Evolutionary conservation across 2,888 invertebrate genomes (phyloP).

Genomic region (Drosophila niveifrons): DNA sequence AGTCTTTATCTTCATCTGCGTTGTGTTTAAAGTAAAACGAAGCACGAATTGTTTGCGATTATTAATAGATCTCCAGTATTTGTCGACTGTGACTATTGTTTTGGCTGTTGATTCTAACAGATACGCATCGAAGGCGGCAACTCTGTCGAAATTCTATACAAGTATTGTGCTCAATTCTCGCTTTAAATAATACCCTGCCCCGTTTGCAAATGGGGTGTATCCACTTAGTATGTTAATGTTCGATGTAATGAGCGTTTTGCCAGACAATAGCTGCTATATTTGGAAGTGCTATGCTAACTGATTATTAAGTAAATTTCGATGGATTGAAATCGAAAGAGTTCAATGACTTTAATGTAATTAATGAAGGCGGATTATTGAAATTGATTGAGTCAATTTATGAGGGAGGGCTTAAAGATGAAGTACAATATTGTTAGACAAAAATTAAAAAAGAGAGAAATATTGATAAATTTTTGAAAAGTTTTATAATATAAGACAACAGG

Average conservation of each 20-base stretch:
- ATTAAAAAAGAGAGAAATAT: too few species aligned
- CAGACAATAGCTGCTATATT: slow-evolving; percentile 9
- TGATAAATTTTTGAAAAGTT: too few species aligned
- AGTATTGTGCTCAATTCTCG: slow-evolving; percentile 26
- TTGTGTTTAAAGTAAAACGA: slow-evolving; percentile 19
- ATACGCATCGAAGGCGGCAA: slow-evolving; percentile 20
- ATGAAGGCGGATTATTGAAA: background rate
- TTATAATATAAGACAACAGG: too few species aligned
- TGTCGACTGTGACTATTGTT: slow-evolving; percentile 2
- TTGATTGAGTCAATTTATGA: slow-evolving; percentile 2
- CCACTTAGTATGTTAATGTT: background rate
- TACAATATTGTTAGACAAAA: background rate
- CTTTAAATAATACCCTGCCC: slow-evolving; percentile 35
- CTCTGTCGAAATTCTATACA: slow-evolving; percentile 32
- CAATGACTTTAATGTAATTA: slow-evolving; percentile 13
- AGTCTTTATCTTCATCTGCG: background rate
- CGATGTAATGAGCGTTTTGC: slow-evolving; percentile 5
- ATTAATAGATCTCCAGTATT: slow-evolving; percentile 45
- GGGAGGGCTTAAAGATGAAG: background rate
- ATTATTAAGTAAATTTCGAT: slow-evolving; percentile 19
- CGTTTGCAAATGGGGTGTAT: background rate
- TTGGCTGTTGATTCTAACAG: slow-evolving; percentile 17
- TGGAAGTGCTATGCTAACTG: slow-evolving; percentile 14
- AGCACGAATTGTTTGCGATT: slow-evolving; percentile 16
- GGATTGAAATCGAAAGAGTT: slow-evolving; percentile 11